Evolutionary conservation across 1,140 invertebrate species (phyloP).

Genomic region (Platyscapa corneri): DNA sequence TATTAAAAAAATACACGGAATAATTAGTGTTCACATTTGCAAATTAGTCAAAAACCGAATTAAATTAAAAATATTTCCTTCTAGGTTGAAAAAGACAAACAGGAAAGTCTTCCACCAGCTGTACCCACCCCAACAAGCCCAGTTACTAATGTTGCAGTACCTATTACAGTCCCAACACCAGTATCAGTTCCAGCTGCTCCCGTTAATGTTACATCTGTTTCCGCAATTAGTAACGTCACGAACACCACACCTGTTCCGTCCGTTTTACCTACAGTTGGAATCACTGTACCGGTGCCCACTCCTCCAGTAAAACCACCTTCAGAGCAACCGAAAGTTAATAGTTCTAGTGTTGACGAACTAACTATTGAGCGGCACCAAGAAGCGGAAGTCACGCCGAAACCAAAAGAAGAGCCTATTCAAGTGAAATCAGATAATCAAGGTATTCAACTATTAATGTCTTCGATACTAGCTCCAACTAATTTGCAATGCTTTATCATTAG

Average conservation of each 20-base stretch:
- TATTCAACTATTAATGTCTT: not conserved
- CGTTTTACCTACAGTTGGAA: not conserved
- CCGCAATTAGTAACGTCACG: constrained; percentile 3
- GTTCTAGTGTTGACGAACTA: constrained; percentile 19
- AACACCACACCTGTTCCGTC: not conserved
- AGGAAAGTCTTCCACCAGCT: not conserved
- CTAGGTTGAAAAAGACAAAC: constrained; percentile 42
- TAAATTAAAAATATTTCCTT: not conserved
- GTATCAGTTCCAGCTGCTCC: constrained; percentile 15
- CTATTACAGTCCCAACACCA: not conserved
- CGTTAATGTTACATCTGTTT: constrained; percentile 5
- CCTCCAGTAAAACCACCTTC: not conserved
- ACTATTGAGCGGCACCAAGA: constrained; percentile 6
- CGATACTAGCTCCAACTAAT: no score
- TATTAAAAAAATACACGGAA: no score
- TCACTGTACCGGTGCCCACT: not conserved
- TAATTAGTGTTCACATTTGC: no score
- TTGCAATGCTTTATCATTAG: no score
- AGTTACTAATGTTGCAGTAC: not conserved
- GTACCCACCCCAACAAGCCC: not conserved
- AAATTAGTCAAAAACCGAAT: no score
- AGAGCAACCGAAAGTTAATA: constrained; percentile 42
- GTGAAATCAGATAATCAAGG: constrained; percentile 42
- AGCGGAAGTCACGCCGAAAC: constrained; percentile 14
- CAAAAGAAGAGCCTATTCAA: constrained; percentile 45